phyloP scores from a whole-genome alignment of 2,888 invertebrate species.

The Lycocerus yunnanus region DNA sequence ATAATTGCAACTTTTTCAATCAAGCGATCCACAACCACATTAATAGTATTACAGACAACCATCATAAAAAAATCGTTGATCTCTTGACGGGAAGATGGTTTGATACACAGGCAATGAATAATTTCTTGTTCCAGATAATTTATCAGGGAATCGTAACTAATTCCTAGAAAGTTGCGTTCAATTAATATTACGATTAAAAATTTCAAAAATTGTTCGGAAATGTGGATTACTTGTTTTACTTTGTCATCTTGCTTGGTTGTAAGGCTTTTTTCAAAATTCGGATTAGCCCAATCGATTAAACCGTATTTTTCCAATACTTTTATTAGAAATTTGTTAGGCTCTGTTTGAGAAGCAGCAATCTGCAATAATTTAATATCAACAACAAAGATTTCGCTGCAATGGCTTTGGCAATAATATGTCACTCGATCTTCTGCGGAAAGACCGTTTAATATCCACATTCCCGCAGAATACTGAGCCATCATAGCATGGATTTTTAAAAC shows the following conservation, averaged over 20 bases:
- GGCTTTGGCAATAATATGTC: too few relatives aligned
- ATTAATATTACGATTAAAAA: conserved; percentile 80
- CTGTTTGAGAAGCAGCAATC: conserved; percentile 84
- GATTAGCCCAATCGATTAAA: conserved; percentile 80
- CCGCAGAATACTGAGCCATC: conserved; percentile 89
- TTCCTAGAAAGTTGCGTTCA: conserved; percentile 74
- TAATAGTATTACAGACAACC: too few relatives aligned
- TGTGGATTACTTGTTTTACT: conserved; percentile 79
- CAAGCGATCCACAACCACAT: too few relatives aligned
- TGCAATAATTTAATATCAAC: conserved; percentile 86
- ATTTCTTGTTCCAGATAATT: conserved; percentile 93
- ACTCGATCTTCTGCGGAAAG: conserved; percentile 91
- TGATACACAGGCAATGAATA: conserved; percentile 93
- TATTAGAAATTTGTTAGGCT: conserved; percentile 90
- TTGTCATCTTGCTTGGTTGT: conserved; percentile 79
- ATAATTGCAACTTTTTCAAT: conserved; percentile 89
- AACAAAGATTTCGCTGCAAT: conserved; percentile 94
- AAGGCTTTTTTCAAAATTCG: conserved; percentile 65
- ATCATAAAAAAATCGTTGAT: too few relatives aligned
- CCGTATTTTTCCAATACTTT: conserved; percentile 91
- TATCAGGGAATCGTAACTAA: conserved; percentile 76
- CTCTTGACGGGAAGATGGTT: conserved; percentile 95
- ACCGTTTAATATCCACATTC: conserved; percentile 98
- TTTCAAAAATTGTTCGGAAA: conserved; percentile 92
- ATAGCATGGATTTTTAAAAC: conserved; percentile 83